A percentile compares a stretch with the other conserved stretches of the same genome.
Conservation (phyloP, 2,888 invertebrate genomes). For the Drosophila infuscata region DNA sequence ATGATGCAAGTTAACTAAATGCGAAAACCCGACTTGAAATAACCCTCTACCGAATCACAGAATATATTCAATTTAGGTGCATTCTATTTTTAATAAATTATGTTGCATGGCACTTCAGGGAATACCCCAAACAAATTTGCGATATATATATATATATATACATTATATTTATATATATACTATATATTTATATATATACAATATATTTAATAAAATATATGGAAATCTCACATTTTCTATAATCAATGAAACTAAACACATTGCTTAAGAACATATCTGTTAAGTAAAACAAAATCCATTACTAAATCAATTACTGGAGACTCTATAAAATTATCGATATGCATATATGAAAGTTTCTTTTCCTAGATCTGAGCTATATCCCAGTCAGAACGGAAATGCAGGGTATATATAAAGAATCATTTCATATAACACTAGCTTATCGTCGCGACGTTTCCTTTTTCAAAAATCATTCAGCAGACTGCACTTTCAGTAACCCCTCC, state of each 20-base stretch:
- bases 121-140: neutral
- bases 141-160: neutral
- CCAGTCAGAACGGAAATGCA: neutral
- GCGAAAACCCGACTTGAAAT: constrained; percentile 4
- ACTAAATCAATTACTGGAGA: neutral
- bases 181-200: neutral
- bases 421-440: constrained; percentile 8
- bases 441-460: constrained; percentile 34
- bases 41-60: neutral
- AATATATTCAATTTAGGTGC: neutral
- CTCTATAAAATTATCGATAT: neutral
- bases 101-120: neutral
- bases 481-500: constrained; percentile 28
- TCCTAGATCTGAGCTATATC: neutral
- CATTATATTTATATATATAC: neutral
- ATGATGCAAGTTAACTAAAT: neutral
- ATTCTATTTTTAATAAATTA: neutral
- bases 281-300: neutral
- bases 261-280: neutral
- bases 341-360: neutral
- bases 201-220: no score
- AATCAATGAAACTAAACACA: neutral
- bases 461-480: constrained; percentile 28
- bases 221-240: neutral
- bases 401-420: constrained; percentile 25